Conservation (phyloP, 2,888 invertebrate genomes). For the Agonopterix heracliana region DNA sequence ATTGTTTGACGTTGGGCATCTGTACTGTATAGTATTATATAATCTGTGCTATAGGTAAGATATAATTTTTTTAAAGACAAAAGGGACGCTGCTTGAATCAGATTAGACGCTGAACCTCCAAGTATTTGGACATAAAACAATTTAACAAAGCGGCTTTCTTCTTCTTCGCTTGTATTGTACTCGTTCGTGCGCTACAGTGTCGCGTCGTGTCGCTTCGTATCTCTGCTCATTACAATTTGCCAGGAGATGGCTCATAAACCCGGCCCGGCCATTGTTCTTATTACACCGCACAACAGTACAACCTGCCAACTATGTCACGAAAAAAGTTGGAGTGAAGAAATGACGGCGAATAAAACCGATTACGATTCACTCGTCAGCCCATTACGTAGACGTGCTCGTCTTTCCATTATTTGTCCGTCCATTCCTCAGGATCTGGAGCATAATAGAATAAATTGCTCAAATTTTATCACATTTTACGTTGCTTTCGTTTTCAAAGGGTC, state of each 20-base stretch:
- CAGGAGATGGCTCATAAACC: conserved; percentile 16
- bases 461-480: conserved; percentile 15
- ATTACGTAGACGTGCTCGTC: conserved; percentile 28
- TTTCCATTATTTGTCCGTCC: conserved; percentile 24
- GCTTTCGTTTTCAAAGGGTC: conserved; percentile 3
- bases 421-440: conserved; percentile 15
- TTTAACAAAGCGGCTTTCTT: too few species aligned
- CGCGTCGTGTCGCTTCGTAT: conserved; percentile 1
- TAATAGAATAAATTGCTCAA: conserved; percentile 19
- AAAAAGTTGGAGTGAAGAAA: conserved; percentile 5
- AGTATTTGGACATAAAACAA: too few species aligned
- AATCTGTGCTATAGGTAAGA: too few species aligned
- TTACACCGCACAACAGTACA: conserved; percentile 11
- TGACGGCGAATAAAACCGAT: conserved; percentile 18
- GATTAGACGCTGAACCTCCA: too few species aligned
- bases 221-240: conserved; percentile 6
- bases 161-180: neutral
- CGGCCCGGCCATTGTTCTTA: conserved; percentile 16
- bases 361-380: conserved; percentile 34
- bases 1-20: too few species aligned
- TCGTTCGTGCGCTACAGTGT: neutral
- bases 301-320: conserved; percentile 2
- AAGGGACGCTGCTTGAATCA: too few species aligned
- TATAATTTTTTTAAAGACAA: too few species aligned
- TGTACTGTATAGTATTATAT: too few species aligned